Evolutionary conservation across 2,888 invertebrate species (phyloP), one percentile per base, ranked within the genome.

Genomic region (Dolichomitus sp.): DNA sequence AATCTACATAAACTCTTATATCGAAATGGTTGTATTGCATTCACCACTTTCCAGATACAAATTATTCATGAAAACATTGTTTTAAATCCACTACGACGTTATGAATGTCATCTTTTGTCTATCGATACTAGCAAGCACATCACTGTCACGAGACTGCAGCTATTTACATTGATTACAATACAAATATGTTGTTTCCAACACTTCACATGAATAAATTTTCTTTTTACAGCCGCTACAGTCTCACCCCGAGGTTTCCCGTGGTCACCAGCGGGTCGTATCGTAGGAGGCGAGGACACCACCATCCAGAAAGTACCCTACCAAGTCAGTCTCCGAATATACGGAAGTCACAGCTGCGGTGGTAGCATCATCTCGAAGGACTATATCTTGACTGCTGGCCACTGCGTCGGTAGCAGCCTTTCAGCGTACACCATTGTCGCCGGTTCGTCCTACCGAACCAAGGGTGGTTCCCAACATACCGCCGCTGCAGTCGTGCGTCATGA

Each of bases 301-400:
- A 95, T 95, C 74, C 92, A 90, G 2, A 91, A 93, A 1, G 94
- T 93, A 0, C 95, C 95, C 0, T 94, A 95, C 86, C 95, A 95
- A 86, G 94, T 95, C 2, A 94, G 95, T 0, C 72, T 95, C 0
- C 81, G 92, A 4, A 89, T 87, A 33, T 84, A 88, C 12, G 94
- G 94, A 0, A 87, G 90, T 0, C 95, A 95, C 86, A 89, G 91
- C 0, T 96, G 96, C 84, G 96, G 96, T 0, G 96, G 95, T 0
- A 93, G 95, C 2, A 94, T 95, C 14, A 92, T 96, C 12, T 94
- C 94, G 33, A 91, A 87, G 9, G 91, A 94, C 48, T 94, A 94
- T 4, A 91, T 96, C 1, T 72, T 96, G 0, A 96, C 95, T 0
- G 95, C 96, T 7, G 96, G 95, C 0, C 95, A 96, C 87, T 96